These are phyloP conservation scores for Australoheros scitulus DNA, from an alignment of 2,113 vertebrate species.

Conservation along the genomic window DNA sequence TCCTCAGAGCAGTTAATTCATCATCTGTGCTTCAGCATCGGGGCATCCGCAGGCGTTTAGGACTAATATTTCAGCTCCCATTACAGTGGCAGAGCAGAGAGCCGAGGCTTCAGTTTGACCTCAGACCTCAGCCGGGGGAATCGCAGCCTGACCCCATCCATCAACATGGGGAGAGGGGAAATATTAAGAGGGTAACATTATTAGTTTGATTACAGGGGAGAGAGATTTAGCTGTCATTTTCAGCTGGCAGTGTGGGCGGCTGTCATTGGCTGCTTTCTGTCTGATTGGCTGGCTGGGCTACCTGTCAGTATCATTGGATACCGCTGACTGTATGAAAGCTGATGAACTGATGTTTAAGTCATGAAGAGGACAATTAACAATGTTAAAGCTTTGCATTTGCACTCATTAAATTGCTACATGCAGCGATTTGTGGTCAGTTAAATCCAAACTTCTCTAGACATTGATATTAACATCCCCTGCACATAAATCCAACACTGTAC, in stretches of 20 bases:
- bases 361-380: neutral
- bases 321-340: neutral
- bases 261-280: neutral
- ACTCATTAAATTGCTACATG: neutral
- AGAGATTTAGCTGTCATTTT: conserved; percentile 43
- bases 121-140: conserved; percentile 64
- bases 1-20: conserved; percentile 83
- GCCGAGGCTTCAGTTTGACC: conserved; percentile 58
- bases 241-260: neutral
- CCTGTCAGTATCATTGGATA: neutral
- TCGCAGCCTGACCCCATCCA: conserved; percentile 77
- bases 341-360: neutral
- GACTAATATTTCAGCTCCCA: conserved; percentile 80
- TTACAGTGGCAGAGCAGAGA: conserved; percentile 68
- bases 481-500: neutral
- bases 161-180: conserved; percentile 50
- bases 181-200: conserved; percentile 64
- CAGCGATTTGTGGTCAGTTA: neutral
- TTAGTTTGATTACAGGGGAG: conserved; percentile 55
- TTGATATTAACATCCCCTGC: neutral
- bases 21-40: conserved; percentile 73
- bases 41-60: conserved; percentile 67
- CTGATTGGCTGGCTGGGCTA: neutral
- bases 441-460: neutral
- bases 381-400: neutral